A percentile compares a stretch with the other conserved stretches of the same genome.
These are phyloP conservation scores for Alitta virens DNA, from an alignment of 2,888 invertebrate species.

Conservation along the genomic window DNA sequence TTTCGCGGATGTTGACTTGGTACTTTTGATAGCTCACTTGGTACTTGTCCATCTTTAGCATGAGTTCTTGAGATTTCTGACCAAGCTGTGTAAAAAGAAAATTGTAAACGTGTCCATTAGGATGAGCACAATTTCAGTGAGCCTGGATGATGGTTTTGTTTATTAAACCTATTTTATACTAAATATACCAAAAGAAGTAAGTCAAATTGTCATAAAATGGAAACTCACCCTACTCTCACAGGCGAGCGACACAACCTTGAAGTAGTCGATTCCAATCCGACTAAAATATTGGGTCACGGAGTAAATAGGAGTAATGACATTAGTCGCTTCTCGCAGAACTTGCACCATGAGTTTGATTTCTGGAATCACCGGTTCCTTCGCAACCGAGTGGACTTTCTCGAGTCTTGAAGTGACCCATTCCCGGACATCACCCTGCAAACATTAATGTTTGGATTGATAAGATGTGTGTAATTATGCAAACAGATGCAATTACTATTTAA, in stretches of 20 bases:
- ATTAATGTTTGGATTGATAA: background rate
- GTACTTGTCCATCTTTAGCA: constrained; percentile 45
- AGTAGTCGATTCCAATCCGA: constrained; percentile 44
- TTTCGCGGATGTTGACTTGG: constrained; percentile 40
- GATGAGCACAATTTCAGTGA: too few species aligned
- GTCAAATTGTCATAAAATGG: background rate
- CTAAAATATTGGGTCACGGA: constrained; percentile 38
- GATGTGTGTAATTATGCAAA: too few species aligned
- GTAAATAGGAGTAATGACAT: constrained; percentile 36
- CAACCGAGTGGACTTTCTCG: constrained; percentile 26
- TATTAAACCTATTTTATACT: too few species aligned
- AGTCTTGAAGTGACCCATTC: constrained; percentile 34
- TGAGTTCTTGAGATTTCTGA: constrained; percentile 33
- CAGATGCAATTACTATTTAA: too few species aligned
- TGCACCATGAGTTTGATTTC: constrained; percentile 35
- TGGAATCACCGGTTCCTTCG: constrained; percentile 42
- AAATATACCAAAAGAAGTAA: too few species aligned
- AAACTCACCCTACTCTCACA: constrained; percentile 41
- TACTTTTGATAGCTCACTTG: constrained; percentile 43
- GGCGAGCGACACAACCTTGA: constrained; percentile 38
- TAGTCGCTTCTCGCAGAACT: constrained; percentile 32
- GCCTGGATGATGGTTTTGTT: too few species aligned
- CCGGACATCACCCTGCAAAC: constrained; percentile 32
- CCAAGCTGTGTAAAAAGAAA: constrained; percentile 38
- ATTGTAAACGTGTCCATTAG: background rate